These are phyloP conservation scores for Catharus ustulatus DNA, from an alignment of 2,797 vertebrate species.

Conservation along the genomic window DNA sequence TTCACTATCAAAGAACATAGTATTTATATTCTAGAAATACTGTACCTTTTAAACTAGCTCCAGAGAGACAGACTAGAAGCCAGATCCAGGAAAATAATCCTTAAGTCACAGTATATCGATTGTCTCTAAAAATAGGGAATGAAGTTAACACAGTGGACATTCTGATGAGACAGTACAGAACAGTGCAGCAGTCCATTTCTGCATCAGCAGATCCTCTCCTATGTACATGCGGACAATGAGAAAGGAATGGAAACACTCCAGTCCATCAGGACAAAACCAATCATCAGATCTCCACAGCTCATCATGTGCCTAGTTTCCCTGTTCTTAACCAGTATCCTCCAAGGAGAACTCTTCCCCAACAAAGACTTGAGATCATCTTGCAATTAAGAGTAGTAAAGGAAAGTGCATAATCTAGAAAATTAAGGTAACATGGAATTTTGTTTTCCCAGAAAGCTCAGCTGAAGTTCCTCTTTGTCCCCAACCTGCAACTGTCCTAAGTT, in stretches of 20 bases:
- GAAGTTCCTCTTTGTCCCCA: not conserved
- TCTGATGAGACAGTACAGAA: conserved; percentile 48
- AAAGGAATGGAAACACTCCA: conserved; percentile 28
- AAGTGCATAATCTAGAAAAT: not conserved
- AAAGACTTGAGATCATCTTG: not conserved
- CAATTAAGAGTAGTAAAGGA: not conserved
- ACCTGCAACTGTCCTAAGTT: not conserved
- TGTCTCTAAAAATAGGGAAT: conserved; percentile 66
- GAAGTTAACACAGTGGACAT: conserved; percentile 38
- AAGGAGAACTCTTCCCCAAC: not conserved
- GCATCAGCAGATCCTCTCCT: conserved; percentile 16
- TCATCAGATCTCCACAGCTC: not conserved
- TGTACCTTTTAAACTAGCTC: conserved; percentile 61
- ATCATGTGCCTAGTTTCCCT: not conserved
- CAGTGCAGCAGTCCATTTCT: conserved; percentile 5
- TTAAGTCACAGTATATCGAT: conserved; percentile 69
- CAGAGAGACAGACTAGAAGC: conserved; percentile 53
- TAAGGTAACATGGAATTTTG: not conserved
- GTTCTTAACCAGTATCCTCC: not conserved
- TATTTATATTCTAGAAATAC: conserved; percentile 50
- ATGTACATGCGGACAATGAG: not conserved
- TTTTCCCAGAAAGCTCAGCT: not conserved
- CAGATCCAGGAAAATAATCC: conserved; percentile 50
- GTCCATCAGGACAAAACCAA: not conserved
- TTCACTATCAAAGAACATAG: conserved; percentile 40